These are phyloP conservation scores for Dicranocentrus wangi DNA, from an alignment of 2,888 invertebrate species.

Conservation along the genomic window DNA sequence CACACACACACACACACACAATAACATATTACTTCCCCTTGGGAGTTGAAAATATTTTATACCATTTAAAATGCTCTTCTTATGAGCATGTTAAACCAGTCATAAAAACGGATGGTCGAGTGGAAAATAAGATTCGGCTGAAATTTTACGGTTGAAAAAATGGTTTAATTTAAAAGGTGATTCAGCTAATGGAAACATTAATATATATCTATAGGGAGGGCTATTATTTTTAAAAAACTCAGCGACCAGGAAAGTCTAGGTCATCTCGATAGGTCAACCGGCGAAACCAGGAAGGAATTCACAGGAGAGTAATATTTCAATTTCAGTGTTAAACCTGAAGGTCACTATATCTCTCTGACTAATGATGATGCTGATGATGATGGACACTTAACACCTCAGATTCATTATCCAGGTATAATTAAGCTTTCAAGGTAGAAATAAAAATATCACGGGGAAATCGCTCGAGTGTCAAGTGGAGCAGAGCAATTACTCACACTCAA, in stretches of 20 bases:
- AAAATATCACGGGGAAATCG: background rate
- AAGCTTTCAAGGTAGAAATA: background rate
- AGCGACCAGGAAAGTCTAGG: conserved; percentile 40
- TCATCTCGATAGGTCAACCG: conserved; percentile 55
- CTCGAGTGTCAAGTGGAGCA: background rate
- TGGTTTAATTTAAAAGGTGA: conserved; percentile 3
- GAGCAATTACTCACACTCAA: too few species aligned
- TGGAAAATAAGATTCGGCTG: background rate
- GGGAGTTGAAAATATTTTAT: too few species aligned
- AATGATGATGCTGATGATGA: background rate
- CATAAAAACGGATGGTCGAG: background rate
- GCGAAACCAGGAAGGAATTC: conserved; percentile 41
- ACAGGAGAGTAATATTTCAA: background rate
- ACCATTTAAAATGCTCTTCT: too few species aligned
- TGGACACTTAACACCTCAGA: conserved; percentile 17
- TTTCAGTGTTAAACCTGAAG: too few species aligned
- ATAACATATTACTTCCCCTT: too few species aligned
- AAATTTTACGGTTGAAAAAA: conserved; percentile 12
- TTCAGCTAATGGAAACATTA: background rate
- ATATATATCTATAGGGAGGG: background rate
- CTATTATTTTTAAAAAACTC: background rate
- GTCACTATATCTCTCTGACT: too few species aligned
- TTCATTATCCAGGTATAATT: background rate
- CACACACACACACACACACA: too few species aligned
- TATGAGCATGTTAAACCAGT: background rate